These are phyloP conservation scores for Ranitomeya variabilis DNA, from an alignment of 2,113 vertebrate species.

Conservation along the genomic window DNA sequence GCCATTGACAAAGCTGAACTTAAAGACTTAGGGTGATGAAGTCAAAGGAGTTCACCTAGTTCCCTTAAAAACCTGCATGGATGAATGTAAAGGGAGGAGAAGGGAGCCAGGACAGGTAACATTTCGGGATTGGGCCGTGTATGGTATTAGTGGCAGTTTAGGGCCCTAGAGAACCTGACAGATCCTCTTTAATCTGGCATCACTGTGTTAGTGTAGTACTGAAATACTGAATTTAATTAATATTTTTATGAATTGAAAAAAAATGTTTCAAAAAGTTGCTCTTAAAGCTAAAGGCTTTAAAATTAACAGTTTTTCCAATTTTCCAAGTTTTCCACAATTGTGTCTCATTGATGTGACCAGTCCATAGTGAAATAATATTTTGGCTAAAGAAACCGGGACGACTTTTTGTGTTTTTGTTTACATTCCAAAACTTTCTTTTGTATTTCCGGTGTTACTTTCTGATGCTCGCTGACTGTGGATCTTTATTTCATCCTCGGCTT, in stretches of 20 bases:
- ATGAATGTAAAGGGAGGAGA: too few relatives aligned
- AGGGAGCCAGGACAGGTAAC: too few relatives aligned
- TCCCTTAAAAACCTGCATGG: too few relatives aligned
- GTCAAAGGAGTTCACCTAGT: too few relatives aligned
- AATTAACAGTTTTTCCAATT: background rate
- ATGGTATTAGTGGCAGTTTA: too few relatives aligned
- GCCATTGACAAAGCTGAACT: too few relatives aligned
- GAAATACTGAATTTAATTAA: too few relatives aligned
- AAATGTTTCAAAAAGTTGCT: background rate
- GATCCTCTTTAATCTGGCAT: too few relatives aligned
- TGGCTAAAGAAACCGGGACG: background rate
- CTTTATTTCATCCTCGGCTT: slow-evolving; percentile 26
- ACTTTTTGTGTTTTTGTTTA: background rate
- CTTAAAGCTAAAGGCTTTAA: background rate
- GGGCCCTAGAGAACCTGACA: too few relatives aligned
- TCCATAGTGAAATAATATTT: background rate
- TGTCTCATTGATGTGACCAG: background rate
- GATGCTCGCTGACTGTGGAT: background rate
- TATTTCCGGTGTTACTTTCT: background rate
- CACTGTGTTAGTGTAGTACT: too few relatives aligned
- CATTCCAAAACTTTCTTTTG: slow-evolving; percentile 1
- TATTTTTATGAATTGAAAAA: background rate
- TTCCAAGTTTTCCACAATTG: background rate
- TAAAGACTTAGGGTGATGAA: too few relatives aligned
- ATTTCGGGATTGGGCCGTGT: too few relatives aligned